These are phyloP conservation scores for Pongo abelii DNA, from an alignment of 2,113 vertebrate genomes.

Conservation along the genomic window DNA sequence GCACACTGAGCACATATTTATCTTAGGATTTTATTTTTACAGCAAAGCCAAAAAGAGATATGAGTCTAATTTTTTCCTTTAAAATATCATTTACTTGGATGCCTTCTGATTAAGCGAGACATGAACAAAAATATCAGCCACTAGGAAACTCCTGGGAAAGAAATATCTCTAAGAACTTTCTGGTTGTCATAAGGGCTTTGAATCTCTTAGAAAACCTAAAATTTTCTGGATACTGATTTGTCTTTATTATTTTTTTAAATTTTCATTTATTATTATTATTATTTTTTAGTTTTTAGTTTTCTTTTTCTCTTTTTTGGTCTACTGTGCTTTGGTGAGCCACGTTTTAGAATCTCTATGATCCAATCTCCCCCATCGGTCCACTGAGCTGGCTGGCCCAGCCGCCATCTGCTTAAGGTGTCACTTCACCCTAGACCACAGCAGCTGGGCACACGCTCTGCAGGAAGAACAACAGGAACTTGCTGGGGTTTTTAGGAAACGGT, in stretches of 20 bases:
- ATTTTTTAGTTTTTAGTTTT: slow-evolving; percentile 34
- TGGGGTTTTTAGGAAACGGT: slow-evolving; percentile 68
- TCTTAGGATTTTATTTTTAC: slow-evolving; percentile 54
- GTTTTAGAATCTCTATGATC: slow-evolving; percentile 46
- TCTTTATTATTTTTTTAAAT: too few relatives aligned
- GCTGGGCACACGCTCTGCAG: neutral
- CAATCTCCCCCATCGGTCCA: neutral
- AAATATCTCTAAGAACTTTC: neutral
- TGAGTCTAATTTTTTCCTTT: neutral
- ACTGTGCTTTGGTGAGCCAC: slow-evolving; percentile 75
- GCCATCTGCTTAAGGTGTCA: slow-evolving; percentile 38
- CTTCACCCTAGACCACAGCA: slow-evolving; percentile 51
- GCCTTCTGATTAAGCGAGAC: slow-evolving; percentile 15
- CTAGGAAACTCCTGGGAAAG: neutral
- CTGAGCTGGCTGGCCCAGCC: slow-evolving; percentile 54
- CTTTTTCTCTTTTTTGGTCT: slow-evolving; percentile 76
- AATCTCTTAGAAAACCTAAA: neutral
- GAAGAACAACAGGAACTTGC: slow-evolving; percentile 81
- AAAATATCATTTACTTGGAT: slow-evolving; percentile 44
- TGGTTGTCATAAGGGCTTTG: neutral
- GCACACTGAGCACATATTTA: slow-evolving; percentile 15
- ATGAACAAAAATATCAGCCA: slow-evolving; percentile 3
- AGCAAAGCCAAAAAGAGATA: slow-evolving; percentile 36
- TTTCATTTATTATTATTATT: too few relatives aligned
- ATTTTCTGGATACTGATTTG: neutral